Evolutionary conservation across 2,888 invertebrate species (phyloP), one percentile per base, ranked within the genome.

Genomic region (Ectemnius lituratus): DNA sequence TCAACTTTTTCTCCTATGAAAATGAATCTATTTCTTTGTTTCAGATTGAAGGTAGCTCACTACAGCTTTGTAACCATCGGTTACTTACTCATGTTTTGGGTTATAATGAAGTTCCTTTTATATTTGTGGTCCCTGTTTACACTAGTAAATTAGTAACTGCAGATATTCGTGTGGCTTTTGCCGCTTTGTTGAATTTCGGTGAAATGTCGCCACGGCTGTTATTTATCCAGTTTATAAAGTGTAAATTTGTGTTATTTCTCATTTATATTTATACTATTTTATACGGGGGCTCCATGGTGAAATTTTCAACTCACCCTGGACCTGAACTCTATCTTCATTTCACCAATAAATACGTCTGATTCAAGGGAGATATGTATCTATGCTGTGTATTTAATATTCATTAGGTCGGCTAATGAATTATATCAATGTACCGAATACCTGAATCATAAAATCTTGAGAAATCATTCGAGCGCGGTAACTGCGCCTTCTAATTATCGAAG

Each of bases 41-140:
- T 64, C 46, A 89, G 88, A 47, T 73, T 91, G n/a, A 78, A 76
- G 57, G 52, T 85, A 1, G 82, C 81, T 18, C 91, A 91, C 78
- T 88, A 90, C 62, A 76, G 80, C 0, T 0, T 89, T 5, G 0
- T 82, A 4, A 82, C 81, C 1, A 1, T 78, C 6, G 0, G 57
- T 1, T 62, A 0, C 0, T 6, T 84, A 46, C 73, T 88, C 6
- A 0, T 80, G 5, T 3, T 70, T 5, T 88, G 85, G 87, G 18
- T 27, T 2, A 0, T 68, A 4, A n/a, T 62, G 5, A 23, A 2
- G 2, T 68, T 78, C 6, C 0, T 66, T 45, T 20, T 1, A 14
- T 62, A 23, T 11, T 4, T 71, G 20, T 71, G 60, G 67, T 75
- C 70, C 0, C 20, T 62, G 0, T 70, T 64, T 2, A 59, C 76